Conservation (phyloP, 2,797 vertebrate genomes). For the Microtus californicus region DNA sequence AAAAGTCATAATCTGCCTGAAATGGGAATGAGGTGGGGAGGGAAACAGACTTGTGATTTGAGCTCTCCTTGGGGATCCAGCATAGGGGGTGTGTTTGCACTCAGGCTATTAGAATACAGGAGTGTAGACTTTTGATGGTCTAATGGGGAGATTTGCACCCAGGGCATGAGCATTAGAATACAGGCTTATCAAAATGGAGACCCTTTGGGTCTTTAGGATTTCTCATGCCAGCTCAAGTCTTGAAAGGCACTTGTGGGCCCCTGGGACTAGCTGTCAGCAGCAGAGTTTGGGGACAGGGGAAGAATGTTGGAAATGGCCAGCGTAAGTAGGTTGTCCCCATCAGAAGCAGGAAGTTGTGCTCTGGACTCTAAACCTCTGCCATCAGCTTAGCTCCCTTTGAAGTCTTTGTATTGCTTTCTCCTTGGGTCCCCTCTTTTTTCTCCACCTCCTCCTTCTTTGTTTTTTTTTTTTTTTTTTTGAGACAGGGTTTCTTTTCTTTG, state of each 20-base stretch:
- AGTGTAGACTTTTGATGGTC: not conserved
- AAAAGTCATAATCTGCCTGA: not conserved
- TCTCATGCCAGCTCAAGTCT: not conserved
- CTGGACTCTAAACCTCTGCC: not conserved
- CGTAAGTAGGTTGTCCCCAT: not conserved
- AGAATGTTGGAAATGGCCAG: not conserved
- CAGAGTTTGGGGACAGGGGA: not conserved
- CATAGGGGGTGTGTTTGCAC: not conserved
- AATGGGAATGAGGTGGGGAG: not conserved
- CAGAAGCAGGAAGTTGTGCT: not conserved
- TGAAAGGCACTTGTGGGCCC: not conserved
- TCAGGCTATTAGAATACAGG: not conserved
- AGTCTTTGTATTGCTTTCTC: not conserved
- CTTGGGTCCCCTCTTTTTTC: not conserved
- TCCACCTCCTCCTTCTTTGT: not conserved
- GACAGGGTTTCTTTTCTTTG: not conserved
- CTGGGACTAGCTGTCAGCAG: not conserved
- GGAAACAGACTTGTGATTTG: not conserved
- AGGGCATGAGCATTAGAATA: not conserved
- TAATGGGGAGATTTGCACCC: not conserved
- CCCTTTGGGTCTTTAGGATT: not conserved
- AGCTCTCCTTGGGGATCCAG: not conserved
- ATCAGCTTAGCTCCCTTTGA: not conserved
- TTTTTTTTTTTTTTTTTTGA: not conserved
- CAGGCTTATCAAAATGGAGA: not conserved